Conservation (phyloP, 2,797 vertebrate genomes). For the Oryzias sinensis region DNA sequence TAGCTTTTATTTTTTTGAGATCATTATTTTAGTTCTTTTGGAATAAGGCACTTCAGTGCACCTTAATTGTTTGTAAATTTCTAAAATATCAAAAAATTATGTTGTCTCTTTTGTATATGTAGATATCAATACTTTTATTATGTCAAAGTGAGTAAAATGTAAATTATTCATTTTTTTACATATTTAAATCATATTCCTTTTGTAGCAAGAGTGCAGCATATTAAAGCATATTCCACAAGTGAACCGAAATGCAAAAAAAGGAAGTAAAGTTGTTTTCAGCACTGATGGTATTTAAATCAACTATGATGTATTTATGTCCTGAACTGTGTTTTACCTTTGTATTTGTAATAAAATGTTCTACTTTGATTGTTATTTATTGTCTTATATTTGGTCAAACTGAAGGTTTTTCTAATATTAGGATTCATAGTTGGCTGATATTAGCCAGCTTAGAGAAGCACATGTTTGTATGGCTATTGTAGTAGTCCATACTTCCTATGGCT, state of each 20-base stretch:
- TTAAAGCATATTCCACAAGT: constrained; percentile 21
- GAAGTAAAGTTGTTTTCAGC: constrained; percentile 54
- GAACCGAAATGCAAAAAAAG: constrained; percentile 28
- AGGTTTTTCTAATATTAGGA: too few relatives aligned
- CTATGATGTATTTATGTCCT: constrained; percentile 62
- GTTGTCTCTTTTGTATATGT: constrained; percentile 54
- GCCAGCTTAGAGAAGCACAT: too few relatives aligned
- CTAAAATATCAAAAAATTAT: constrained; percentile 57
- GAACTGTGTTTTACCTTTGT: constrained; percentile 59
- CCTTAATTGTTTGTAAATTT: constrained; percentile 74
- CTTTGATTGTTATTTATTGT: constrained; percentile 35
- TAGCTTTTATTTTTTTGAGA: constrained; percentile 46
- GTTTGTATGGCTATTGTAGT: too few relatives aligned
- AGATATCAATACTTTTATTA: constrained; percentile 64
- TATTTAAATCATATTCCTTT: constrained; percentile 66
- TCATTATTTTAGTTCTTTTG: constrained; percentile 45
- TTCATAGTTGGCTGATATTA: too few relatives aligned
- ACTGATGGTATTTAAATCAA: constrained; percentile 74
- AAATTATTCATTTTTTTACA: constrained; percentile 78
- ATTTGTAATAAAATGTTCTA: constrained; percentile 74
- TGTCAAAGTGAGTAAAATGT: constrained; percentile 59
- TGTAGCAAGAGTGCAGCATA: constrained; percentile 52
- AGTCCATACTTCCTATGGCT: too few relatives aligned
- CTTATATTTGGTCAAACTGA: too few relatives aligned
- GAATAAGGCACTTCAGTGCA: constrained; percentile 69